A percentile compares a stretch with the other conserved stretches of the same genome.
Evolutionary conservation across 2,113 vertebrate species (phyloP).

Genomic region (Tympanuchus pallidicinctus): DNA sequence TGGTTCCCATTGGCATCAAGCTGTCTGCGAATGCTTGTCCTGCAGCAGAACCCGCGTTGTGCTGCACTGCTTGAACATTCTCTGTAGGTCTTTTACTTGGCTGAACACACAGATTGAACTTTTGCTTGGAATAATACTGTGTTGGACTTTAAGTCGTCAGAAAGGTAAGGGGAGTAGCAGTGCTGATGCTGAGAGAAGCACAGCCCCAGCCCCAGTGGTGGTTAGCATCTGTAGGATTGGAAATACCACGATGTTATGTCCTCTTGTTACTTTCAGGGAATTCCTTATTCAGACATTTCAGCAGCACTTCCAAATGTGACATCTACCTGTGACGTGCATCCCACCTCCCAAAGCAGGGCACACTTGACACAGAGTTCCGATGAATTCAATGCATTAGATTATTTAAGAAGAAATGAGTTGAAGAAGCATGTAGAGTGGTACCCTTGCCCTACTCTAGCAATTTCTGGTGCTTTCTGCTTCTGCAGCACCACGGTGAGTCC

Average conservation of each 20-base stretch:
- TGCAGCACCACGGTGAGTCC: background rate
- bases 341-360: background rate
- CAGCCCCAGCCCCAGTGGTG: background rate
- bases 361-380: background rate
- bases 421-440: background rate
- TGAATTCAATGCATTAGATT: background rate
- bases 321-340: background rate
- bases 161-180: fast-evolving
- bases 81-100: background rate
- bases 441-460: background rate
- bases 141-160: background rate
- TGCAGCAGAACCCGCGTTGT: background rate
- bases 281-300: background rate
- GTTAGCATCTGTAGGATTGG: background rate
- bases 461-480: background rate
- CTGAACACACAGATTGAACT: background rate
- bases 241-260: background rate
- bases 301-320: background rate
- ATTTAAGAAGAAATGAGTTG: background rate
- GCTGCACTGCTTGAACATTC: background rate
- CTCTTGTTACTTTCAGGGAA: background rate
- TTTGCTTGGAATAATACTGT: background rate
- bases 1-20: background rate
- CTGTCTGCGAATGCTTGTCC: background rate
- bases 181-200: fast-evolving